Base-by-base conservation (phyloP, 2,113 vertebrate genomes). In the Cepphus grylle region DNA sequence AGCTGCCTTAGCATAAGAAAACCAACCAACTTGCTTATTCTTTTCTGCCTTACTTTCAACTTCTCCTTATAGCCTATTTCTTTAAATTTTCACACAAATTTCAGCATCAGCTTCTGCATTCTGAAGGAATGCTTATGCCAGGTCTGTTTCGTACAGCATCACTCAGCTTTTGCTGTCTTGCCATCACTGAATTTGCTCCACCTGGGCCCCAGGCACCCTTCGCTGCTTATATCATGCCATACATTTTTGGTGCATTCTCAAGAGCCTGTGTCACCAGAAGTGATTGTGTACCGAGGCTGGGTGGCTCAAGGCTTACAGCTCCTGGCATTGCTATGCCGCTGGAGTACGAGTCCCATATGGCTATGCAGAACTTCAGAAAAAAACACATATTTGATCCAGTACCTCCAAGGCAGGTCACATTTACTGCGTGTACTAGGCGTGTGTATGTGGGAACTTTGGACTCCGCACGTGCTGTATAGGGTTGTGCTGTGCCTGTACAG, bases 391-490 rank as follows among this genome's bases (percentile, higher is more conserved):
- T 92, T 49, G 12, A 30, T 80, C 12, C 66, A 76, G n/a, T 15
- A 42, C 34, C 36, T 92, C 66, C 82, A 65, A 61, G 82, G 58
- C 30, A 77, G 53, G n/a, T 40, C 65, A 42, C 10, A 8, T n/a
- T 67, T 30, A 81, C 52, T 43, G 16, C 1, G 5, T 21, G 13
- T 34, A 32, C 2, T 19, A 25, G 25, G 25, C 3, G 0, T 0
- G 1, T 6, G 6, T 18, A 15, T 20, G 12, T 45, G 88, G 42
- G 69, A 87, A 81, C 0, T 0, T 0, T 42, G 70, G 73, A 42
- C 15, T 25, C 76, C 9, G 50, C 69, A 36, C 5, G 3, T 4
- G 42, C 42, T n/a, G 42, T 1, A 20, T 9, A 58, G 49, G 27
- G 34, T 15, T 58, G 20, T 11, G 10, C 50, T 92, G 18, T 59